Evolutionary conservation across 2,797 vertebrate species (phyloP), one percentile per base, ranked within the genome.

Genomic region (Lagocephalus sceleratus): DNA sequence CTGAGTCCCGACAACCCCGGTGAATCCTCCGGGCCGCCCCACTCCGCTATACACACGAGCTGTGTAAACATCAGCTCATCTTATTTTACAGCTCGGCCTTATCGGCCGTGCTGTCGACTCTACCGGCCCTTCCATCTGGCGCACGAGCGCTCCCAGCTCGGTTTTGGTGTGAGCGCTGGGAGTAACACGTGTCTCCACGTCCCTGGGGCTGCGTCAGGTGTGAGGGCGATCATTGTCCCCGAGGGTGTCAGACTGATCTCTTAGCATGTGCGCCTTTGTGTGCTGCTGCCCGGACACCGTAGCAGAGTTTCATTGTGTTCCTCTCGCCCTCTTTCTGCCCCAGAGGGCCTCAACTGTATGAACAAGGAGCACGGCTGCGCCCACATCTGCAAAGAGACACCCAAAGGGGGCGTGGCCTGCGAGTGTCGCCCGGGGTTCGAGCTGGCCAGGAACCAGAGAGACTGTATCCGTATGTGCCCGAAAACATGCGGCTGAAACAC

Each of bases 341-440:
- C 92, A 99, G 97, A 96, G 92, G 95, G 97, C 67, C 89, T 97
- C 90, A 98, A 92, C 92, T 99, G 97, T 84, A 99, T 99, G 96
- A 99, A 99, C 82, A 97, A 94, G 87, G 94, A 97, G 55, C 97
- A 99, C 0, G 93, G 96, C 83, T 99, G 97, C 70, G 91, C 92
- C 62, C 95, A 98, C 90, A 96, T 99, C 92, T 99, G 97, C 91
- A 94, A 93, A 85, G 96, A 99, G 88, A 93, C 92, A 0, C 94
- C 94, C 14, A 94, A 93, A 84, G 96, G 94, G 66, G 94, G 94
- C 20, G 92, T 94, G 45, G 91, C 94, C 60, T 99, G 96, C 9
- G 95, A 98, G 83, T 99, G 97, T 81, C 92, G 97, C 60, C 97
- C 95, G 10, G 97, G 97, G 51, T 99, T 98, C 61, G 94, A 97